Percentiles rank a stretch among this genome's conserved stretches.
phyloP scores from a whole-genome alignment of 2,113 vertebrate genomes.

The Falcunculus frontatus region DNA sequence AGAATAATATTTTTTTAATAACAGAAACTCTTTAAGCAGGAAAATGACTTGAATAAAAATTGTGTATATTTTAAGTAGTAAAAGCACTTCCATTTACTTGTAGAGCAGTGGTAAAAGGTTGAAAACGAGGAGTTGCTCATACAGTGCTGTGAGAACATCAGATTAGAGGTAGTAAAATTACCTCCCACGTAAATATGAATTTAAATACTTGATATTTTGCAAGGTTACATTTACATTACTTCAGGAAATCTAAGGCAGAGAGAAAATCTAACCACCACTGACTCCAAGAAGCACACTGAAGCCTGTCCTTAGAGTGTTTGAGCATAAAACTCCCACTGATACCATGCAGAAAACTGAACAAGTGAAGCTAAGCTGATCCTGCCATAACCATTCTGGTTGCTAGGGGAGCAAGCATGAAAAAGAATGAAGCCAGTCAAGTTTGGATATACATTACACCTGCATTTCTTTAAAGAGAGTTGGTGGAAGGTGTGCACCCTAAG shows the following conservation, averaged over 20 bases:
- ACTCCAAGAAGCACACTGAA: not conserved
- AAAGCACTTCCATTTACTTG: slow-evolving; percentile 36
- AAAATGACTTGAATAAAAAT: slow-evolving; percentile 46
- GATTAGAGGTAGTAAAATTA: slow-evolving; percentile 53
- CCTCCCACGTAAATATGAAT: slow-evolving; percentile 47
- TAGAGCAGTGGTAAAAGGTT: slow-evolving; percentile 33
- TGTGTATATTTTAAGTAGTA: slow-evolving; percentile 28
- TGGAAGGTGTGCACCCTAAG: slow-evolving; percentile 52
- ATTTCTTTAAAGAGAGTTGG: slow-evolving; percentile 42
- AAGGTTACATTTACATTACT: slow-evolving; percentile 58
- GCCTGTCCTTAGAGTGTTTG: not conserved
- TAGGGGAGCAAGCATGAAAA: slow-evolving; percentile 8
- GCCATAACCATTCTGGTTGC: slow-evolving; percentile 22
- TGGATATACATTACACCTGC: slow-evolving; percentile 45
- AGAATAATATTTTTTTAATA: slow-evolving; percentile 61
- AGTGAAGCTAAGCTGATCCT: slow-evolving; percentile 16
- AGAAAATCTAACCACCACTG: not conserved
- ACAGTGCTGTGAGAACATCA: slow-evolving; percentile 54
- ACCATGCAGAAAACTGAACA: not conserved
- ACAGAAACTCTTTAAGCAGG: slow-evolving; percentile 33
- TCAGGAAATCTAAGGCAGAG: slow-evolving; percentile 22
- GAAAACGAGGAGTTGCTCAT: slow-evolving; percentile 36
- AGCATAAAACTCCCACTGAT: not conserved
- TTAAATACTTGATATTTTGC: slow-evolving; percentile 59
- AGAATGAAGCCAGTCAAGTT: slow-evolving; percentile 58